These are phyloP conservation scores for Sciaenops ocellatus DNA, from an alignment of 2,797 vertebrate genomes.

Conservation along the genomic window DNA sequence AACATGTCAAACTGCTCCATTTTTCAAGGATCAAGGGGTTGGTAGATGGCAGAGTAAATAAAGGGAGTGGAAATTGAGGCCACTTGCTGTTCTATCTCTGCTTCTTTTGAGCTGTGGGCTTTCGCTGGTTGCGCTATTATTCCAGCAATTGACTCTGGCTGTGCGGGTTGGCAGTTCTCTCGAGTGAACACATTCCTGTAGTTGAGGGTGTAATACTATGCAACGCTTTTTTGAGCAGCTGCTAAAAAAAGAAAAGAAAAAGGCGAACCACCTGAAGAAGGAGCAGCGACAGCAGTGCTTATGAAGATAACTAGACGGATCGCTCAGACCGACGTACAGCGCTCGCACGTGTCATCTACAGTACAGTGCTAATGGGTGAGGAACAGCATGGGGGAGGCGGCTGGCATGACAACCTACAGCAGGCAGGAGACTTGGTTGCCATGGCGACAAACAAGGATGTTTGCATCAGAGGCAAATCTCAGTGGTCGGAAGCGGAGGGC, in stretches of 20 bases:
- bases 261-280: slow-evolving; percentile 8
- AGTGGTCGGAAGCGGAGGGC: slow-evolving; percentile 60
- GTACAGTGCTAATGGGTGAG: slow-evolving; percentile 67
- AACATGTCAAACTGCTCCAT: slow-evolving; percentile 56
- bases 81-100: slow-evolving; percentile 50
- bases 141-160: slow-evolving; percentile 56
- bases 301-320: slow-evolving; percentile 39
- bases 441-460: slow-evolving; percentile 87
- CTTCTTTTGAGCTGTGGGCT: slow-evolving; percentile 43
- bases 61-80: slow-evolving; percentile 49
- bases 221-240: background rate
- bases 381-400: slow-evolving; percentile 63
- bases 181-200: slow-evolving; percentile 57
- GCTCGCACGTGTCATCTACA: slow-evolving; percentile 69
- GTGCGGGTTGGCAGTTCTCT: slow-evolving; percentile 41
- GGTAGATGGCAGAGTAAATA: slow-evolving; percentile 48
- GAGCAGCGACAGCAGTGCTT: slow-evolving; percentile 9
- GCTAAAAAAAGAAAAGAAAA: background rate
- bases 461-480: slow-evolving; percentile 84
- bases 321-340: slow-evolving; percentile 22
- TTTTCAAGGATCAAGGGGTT: slow-evolving; percentile 47
- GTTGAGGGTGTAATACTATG: slow-evolving; percentile 33
- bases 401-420: slow-evolving; percentile 83
- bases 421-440: slow-evolving; percentile 84
- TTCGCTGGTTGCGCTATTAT: slow-evolving; percentile 60